Conservation (phyloP, 1,140 invertebrate species). For the Trichomalopsis sarcophagae region DNA sequence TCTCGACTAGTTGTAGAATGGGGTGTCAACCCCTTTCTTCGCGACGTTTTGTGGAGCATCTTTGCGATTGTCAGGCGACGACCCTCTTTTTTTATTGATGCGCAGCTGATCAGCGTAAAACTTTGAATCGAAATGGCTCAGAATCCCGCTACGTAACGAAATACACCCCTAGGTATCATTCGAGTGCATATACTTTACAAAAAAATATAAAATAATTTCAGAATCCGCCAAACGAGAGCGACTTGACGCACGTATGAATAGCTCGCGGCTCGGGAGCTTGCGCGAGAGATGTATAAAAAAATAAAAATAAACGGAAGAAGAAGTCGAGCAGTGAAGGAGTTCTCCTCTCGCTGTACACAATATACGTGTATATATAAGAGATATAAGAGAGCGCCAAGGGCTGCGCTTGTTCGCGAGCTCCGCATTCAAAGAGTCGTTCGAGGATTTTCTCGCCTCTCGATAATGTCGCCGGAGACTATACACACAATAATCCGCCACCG, state of each 20-base stretch:
- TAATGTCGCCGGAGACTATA: conserved; percentile 20
- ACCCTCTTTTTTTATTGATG: conserved; percentile 13
- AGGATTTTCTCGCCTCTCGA: conserved; percentile 24
- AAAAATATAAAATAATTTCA: neutral
- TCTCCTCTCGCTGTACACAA: neutral
- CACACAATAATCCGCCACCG: conserved; percentile 16
- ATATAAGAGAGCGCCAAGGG: neutral
- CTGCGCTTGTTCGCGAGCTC: conserved; percentile 15
- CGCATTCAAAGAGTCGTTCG: conserved; percentile 21
- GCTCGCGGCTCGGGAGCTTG: neutral
- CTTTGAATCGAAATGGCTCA: no score
- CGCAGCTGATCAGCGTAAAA: no score
- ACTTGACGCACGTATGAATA: neutral
- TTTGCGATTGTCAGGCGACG: neutral
- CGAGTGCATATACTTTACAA: no score
- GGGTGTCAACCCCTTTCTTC: conserved; percentile 29
- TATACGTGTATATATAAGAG: neutral
- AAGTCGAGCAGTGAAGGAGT: neutral
- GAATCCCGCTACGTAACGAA: no score
- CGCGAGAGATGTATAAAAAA: conserved; percentile 1
- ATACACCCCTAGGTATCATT: no score
- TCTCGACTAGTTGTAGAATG: neutral
- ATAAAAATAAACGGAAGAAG: neutral
- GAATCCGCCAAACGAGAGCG: neutral
- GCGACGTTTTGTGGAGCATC: neutral